Conservation (phyloP, 2,797 vertebrate species). For the Melanotaenia parkinsoni region DNA sequence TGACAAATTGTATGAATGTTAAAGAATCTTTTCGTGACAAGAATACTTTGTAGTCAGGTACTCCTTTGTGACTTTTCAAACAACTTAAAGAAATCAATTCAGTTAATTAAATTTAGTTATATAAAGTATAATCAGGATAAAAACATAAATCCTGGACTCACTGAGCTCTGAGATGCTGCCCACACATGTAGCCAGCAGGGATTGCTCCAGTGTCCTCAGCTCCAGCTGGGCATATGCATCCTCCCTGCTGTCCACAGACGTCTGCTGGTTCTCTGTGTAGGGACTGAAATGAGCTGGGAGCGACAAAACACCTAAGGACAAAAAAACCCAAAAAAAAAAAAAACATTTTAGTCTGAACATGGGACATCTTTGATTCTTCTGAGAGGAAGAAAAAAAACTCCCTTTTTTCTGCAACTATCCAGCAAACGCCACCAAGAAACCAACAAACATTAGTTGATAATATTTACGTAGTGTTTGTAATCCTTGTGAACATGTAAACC, state of each 20-base stretch:
- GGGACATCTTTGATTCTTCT: not conserved
- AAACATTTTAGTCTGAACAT: conserved; percentile 8
- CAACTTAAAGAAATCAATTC: not conserved
- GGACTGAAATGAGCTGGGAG: conserved; percentile 97
- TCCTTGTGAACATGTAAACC: conserved; percentile 41
- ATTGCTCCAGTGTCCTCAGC: conserved; percentile 95
- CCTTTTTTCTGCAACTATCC: not conserved
- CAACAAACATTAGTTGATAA: conserved; percentile 18
- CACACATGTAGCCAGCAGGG: conserved; percentile 95
- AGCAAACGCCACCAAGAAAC: conserved; percentile 10
- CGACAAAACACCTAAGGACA: conserved; percentile 90
- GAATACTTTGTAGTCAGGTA: not conserved
- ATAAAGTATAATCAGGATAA: conserved; percentile 1
- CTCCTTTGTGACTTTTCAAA: not conserved
- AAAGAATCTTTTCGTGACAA: conserved; percentile 2
- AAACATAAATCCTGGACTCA: conserved; percentile 78
- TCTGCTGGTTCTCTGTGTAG: conserved; percentile 89
- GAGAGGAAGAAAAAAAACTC: not conserved
- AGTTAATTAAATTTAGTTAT: conserved; percentile 15
- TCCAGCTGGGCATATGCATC: conserved; percentile 96
- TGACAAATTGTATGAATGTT: conserved; percentile 13
- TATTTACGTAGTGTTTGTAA: conserved; percentile 48
- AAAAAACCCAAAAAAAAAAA: conserved; percentile 33
- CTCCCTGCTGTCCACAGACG: conserved; percentile 86
- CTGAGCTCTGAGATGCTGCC: conserved; percentile 98